phyloP scores from a whole-genome alignment of 2,888 invertebrate genomes.

The Dorcus parallelipipedus region DNA sequence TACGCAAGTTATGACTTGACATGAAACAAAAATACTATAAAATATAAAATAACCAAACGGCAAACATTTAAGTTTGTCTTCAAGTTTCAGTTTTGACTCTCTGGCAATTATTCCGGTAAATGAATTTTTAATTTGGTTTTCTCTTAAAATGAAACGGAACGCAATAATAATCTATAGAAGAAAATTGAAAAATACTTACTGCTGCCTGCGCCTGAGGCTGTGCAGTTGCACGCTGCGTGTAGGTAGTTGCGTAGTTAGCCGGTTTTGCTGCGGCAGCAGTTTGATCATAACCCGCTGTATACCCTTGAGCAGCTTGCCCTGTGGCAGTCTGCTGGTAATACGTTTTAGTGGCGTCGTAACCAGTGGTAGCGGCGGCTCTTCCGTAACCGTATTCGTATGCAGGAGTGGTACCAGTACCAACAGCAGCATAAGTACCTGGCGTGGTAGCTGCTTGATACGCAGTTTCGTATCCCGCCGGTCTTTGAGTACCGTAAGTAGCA shows the following conservation, averaged over 20 bases:
- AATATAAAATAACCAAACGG: no score
- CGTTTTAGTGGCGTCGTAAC: slow-evolving; percentile 78
- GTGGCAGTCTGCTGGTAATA: slow-evolving; percentile 82
- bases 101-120: no score
- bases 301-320: slow-evolving; percentile 61
- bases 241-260: slow-evolving; percentile 69
- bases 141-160: no score
- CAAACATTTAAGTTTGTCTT: no score
- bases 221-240: slow-evolving; percentile 57
- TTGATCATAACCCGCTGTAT: slow-evolving; percentile 61
- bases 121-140: no score
- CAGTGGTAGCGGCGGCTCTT: slow-evolving; percentile 52
- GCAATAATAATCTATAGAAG: background rate
- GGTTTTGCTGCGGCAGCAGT: slow-evolving; percentile 60
- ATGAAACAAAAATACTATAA: no score
- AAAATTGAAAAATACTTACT: slow-evolving; percentile 35
- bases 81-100: no score
- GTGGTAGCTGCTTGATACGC: slow-evolving; percentile 81
- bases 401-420: slow-evolving; percentile 54
- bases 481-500: slow-evolving; percentile 80
- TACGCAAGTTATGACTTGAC: no score
- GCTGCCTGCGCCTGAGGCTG: slow-evolving; percentile 46
- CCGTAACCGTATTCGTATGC: slow-evolving; percentile 71
- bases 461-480: slow-evolving; percentile 78
- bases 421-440: slow-evolving; percentile 62